These are phyloP conservation scores for Brienomyrus longianalis DNA, from an alignment of 2,113 vertebrate species.

Conservation along the genomic window DNA sequence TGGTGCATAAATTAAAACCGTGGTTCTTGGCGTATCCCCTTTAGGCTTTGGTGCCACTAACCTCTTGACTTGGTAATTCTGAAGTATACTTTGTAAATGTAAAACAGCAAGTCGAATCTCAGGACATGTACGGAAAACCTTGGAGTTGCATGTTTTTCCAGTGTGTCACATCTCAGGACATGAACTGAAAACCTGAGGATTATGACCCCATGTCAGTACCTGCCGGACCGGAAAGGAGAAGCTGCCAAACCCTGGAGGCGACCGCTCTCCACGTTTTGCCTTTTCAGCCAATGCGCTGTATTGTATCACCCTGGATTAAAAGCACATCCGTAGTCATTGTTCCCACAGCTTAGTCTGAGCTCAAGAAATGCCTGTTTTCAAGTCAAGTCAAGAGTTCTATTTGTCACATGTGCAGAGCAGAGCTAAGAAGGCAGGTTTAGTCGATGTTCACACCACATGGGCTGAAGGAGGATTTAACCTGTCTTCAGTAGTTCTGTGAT, in stretches of 20 bases:
- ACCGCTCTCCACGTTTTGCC: neutral
- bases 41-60: neutral
- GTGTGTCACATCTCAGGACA: neutral
- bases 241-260: neutral
- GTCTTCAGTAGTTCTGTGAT: neutral
- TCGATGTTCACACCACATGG: neutral
- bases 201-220: neutral
- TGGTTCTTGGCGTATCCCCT: neutral
- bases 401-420: neutral
- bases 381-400: neutral
- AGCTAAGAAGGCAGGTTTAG: neutral
- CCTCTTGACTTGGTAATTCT: neutral
- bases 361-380: neutral
- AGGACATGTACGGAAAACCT: neutral
- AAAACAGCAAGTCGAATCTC: neutral
- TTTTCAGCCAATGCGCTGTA: neutral
- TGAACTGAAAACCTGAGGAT: neutral
- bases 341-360: neutral
- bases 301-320: neutral
- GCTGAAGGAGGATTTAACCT: neutral
- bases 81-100: neutral
- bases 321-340: neutral
- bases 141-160: neutral
- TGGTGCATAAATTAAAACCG: neutral
- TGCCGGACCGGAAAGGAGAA: neutral